A percentile compares a stretch with the other conserved stretches of the same genome.
Evolutionary conservation across 2,888 invertebrate genomes (phyloP).

Genomic region (Sphaerophoria rueppellii): DNA sequence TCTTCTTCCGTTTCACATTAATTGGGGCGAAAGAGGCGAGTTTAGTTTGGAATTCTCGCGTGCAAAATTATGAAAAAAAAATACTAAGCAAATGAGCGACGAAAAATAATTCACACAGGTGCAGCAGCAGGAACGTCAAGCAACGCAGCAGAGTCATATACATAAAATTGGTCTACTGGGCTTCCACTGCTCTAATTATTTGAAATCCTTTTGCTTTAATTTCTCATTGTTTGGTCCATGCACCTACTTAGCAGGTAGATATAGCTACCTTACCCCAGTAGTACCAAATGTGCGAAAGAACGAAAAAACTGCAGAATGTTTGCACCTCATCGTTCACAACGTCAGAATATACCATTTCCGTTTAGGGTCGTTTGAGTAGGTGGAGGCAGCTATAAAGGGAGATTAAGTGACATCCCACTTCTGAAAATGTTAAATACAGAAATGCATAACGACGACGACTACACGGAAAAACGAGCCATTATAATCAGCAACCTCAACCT

Average conservation of each 20-base stretch:
- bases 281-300: conserved; percentile 56
- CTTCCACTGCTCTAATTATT: conserved; percentile 65
- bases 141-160: conserved; percentile 5
- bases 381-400: background rate
- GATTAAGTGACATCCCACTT: background rate
- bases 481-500: conserved; percentile 31
- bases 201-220: conserved; percentile 39
- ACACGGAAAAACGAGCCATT: conserved; percentile 17
- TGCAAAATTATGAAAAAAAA: conserved; percentile 29
- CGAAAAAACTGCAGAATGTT: conserved; percentile 60
- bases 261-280: background rate
- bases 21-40: conserved; percentile 54
- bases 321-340: conserved; percentile 58
- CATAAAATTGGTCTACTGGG: conserved; percentile 60
- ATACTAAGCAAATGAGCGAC: conserved; percentile 30
- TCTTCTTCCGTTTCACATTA: conserved; percentile 45
- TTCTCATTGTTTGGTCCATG: background rate
- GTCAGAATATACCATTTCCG: conserved; percentile 10
- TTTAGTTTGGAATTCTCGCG: conserved; percentile 26
- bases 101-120: conserved; percentile 17
- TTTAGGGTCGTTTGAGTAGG: background rate
- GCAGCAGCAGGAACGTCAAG: background rate
- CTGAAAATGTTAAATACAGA: background rate
- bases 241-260: background rate
- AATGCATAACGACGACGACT: background rate